Evolutionary conservation across 2,113 vertebrate genomes (phyloP), one percentile per base, ranked within the genome.

Genomic region (Cacatua alba): DNA sequence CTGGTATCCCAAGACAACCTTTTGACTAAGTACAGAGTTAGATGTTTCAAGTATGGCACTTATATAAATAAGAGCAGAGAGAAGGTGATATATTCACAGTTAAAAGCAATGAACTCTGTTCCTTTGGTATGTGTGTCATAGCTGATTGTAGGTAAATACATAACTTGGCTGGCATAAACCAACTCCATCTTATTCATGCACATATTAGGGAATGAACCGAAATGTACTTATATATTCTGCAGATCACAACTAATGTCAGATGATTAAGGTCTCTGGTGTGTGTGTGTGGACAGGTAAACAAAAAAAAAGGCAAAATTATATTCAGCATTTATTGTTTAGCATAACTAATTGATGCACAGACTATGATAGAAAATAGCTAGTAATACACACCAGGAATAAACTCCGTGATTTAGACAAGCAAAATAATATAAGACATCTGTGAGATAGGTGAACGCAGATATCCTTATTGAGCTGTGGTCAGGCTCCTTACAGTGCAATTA

Each of bases 181-280:
- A 95, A n/a, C 76, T 96, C 49, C 74, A 81, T 95, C 64, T 92
- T 92, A 86, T 87, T 96, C 95, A 93, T 92, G 88, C 93, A 89
- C 53, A 4, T 92, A 65, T 46, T 77, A 91, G 94, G 91, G 81
- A 87, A 77, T 77, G 23, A 81, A 77, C 48, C 49, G 46, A 96
- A 96, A 97, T 29, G 20, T 96, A 94, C 57, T 69, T 41, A 91
- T 82, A 79, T 83, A 92, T 91, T 96, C 88, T 93, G 88, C 86
- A 92, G 86, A 91, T 86, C 68, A 83, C 88, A 97, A 97, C 97
- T 97, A 98, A 98, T 92, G 95, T 97, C 98, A 97, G 97, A 98
- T 98, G 95, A 98, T 99, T 99, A 99, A 99, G 99, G 99, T 99
- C 98, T 98, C 98, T 98, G 99, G 99, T 99, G 99, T 98, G 69